Conservation (phyloP, 2,113 vertebrate genomes). For the Cyanistes caeruleus region DNA sequence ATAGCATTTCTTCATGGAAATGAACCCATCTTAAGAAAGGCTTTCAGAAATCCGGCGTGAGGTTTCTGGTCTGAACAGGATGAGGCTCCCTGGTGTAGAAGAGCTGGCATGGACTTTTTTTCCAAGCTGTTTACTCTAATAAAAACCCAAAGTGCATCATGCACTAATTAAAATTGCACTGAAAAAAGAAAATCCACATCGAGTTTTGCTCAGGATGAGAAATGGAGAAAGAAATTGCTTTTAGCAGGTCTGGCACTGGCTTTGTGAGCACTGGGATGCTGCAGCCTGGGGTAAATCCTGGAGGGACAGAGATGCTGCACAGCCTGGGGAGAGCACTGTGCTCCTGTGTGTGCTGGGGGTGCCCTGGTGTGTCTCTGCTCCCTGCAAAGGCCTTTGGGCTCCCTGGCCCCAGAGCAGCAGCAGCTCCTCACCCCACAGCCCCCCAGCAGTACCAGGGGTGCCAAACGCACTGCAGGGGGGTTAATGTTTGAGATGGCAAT, state of each 20-base stretch:
- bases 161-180: constrained; percentile 46
- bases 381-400: not conserved
- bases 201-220: not conserved
- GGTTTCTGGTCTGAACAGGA: constrained; percentile 43
- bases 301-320: not conserved
- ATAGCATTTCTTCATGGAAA: not conserved
- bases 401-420: not conserved
- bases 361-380: not conserved
- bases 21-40: not conserved
- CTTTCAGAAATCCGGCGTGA: not conserved
- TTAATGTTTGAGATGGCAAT: not conserved
- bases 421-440: not conserved
- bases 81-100: constrained; percentile 40
- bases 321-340: not conserved
- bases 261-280: not conserved
- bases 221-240: not conserved
- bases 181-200: not conserved
- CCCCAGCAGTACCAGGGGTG: not conserved
- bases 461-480: fast-evolving
- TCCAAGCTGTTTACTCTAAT: constrained; percentile 48
- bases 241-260: not conserved
- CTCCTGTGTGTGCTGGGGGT: fast-evolving
- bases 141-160: constrained; percentile 22
- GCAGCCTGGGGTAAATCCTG: not conserved
- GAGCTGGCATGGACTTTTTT: not conserved